phyloP scores from a whole-genome alignment of 2,113 vertebrate species.

The Ochotona princeps region DNA sequence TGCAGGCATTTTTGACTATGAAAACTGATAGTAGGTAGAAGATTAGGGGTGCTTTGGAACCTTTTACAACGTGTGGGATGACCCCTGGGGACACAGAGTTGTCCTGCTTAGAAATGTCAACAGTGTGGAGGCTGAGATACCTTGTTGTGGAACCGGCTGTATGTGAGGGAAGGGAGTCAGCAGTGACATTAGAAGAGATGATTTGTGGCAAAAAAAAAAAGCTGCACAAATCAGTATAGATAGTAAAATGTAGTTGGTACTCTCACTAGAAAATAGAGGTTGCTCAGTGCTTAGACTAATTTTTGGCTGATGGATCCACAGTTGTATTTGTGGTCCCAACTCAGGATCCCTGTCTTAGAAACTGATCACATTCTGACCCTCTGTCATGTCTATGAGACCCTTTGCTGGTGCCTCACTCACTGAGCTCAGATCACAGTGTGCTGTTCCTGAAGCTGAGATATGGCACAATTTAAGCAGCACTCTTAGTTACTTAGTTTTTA shows the following conservation, averaged over 20 bases:
- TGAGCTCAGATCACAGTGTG: not conserved
- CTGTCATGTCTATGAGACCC: not conserved
- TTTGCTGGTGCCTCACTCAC: not conserved
- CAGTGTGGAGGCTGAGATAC: not conserved
- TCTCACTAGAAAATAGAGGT: not conserved
- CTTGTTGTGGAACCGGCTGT: not conserved
- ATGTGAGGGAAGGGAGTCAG: too few relatives aligned
- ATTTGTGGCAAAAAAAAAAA: not conserved
- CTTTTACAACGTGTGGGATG: not conserved
- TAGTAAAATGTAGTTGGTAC: fast-evolving
- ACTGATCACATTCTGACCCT: slow-evolving; percentile 32
- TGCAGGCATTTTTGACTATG: not conserved
- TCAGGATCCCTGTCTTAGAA: slow-evolving; percentile 10
- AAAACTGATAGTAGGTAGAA: too few relatives aligned
- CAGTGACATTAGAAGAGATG: not conserved
- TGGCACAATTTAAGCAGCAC: not conserved
- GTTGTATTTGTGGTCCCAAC: slow-evolving; percentile 20
- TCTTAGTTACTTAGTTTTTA: not conserved
- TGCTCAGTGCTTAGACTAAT: not conserved
- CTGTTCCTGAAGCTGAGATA: not conserved
- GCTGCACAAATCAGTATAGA: fast-evolving
- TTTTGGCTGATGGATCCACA: not conserved
- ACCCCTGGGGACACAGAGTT: not conserved
- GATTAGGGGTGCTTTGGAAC: not conserved
- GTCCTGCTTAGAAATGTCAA: not conserved